Conservation (phyloP, 2,888 invertebrate genomes). For the Keiferia lycopersicella region DNA sequence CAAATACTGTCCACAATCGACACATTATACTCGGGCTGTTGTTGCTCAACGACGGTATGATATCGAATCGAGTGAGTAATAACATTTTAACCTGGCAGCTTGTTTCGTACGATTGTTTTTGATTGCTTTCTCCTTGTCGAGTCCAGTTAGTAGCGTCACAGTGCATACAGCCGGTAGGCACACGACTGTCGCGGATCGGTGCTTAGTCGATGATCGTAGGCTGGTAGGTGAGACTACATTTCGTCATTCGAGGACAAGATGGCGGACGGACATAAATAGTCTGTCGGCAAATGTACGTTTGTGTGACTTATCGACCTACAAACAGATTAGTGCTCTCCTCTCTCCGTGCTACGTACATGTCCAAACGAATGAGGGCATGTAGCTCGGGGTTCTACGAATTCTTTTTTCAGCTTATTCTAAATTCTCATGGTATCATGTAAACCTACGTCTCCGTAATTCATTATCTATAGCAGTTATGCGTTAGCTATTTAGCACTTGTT, state of each 20-base stretch:
- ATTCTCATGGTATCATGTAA: background rate
- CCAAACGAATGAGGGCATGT: slow-evolving; percentile 8
- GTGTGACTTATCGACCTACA: slow-evolving; percentile 64
- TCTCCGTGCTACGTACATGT: slow-evolving; percentile 18
- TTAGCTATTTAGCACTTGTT: background rate
- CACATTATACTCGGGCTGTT: background rate
- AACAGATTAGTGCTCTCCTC: slow-evolving; percentile 49
- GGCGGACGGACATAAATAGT: slow-evolving; percentile 70
- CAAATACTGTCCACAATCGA: slow-evolving; percentile 45
- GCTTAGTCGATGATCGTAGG: slow-evolving; percentile 38
- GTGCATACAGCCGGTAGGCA: slow-evolving; percentile 2
- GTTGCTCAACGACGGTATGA: slow-evolving; percentile 20
- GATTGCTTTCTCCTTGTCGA: slow-evolving; percentile 23
- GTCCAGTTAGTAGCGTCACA: slow-evolving; percentile 1
- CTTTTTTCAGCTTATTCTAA: background rate
- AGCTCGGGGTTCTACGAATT: background rate
- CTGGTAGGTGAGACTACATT: slow-evolving; percentile 46
- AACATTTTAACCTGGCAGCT: slow-evolving; percentile 14
- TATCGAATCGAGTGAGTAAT: slow-evolving; percentile 41
- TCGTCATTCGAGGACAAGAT: slow-evolving; percentile 73
- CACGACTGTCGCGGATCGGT: slow-evolving; percentile 28
- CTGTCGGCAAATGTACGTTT: slow-evolving; percentile 58
- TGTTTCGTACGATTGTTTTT: slow-evolving; percentile 7
- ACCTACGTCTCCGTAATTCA: background rate
- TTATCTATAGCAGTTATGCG: background rate